These are phyloP conservation scores for Diorhabda elongata DNA, from an alignment of 1,140 invertebrate species.

Conservation along the genomic window DNA sequence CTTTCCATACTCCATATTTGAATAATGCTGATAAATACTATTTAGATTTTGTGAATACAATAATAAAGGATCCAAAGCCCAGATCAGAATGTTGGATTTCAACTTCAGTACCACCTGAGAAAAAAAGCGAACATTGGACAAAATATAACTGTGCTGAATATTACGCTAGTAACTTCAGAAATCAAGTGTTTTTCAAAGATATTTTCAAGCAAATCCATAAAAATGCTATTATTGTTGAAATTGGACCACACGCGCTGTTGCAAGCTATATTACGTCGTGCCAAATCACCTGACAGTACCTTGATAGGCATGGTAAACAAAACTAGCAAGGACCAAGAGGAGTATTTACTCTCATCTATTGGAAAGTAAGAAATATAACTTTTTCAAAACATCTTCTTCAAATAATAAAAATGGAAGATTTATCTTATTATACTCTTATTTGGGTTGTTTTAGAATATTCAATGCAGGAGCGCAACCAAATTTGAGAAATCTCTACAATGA, in stretches of 20 bases:
- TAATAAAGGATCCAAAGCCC: constrained; percentile 74
- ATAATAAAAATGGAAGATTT: neutral
- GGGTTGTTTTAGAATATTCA: constrained; percentile 60
- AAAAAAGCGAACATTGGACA: constrained; percentile 74
- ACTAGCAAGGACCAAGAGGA: constrained; percentile 60
- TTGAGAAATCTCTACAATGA: constrained; percentile 68
- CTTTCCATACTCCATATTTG: constrained; percentile 94
- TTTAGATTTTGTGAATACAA: constrained; percentile 51
- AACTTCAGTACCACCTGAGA: constrained; percentile 78
- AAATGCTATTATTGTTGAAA: constrained; percentile 85
- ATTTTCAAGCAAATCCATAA: constrained; percentile 77
- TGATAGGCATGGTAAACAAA: neutral
- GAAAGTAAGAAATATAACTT: constrained; percentile 58
- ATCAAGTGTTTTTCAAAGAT: constrained; percentile 77
- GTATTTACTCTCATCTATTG: constrained; percentile 66
- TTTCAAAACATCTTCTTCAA: neutral
- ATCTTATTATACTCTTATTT: too few relatives aligned
- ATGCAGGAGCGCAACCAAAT: constrained; percentile 71
- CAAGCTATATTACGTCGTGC: constrained; percentile 70
- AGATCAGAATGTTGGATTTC: constrained; percentile 82
- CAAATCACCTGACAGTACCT: neutral
- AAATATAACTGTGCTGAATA: constrained; percentile 83
- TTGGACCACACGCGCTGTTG: constrained; percentile 85
- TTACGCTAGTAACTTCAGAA: constrained; percentile 91
- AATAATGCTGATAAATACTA: constrained; percentile 69